Conservation (phyloP, 2,888 invertebrate genomes). For the Epinotia demarniana region DNA sequence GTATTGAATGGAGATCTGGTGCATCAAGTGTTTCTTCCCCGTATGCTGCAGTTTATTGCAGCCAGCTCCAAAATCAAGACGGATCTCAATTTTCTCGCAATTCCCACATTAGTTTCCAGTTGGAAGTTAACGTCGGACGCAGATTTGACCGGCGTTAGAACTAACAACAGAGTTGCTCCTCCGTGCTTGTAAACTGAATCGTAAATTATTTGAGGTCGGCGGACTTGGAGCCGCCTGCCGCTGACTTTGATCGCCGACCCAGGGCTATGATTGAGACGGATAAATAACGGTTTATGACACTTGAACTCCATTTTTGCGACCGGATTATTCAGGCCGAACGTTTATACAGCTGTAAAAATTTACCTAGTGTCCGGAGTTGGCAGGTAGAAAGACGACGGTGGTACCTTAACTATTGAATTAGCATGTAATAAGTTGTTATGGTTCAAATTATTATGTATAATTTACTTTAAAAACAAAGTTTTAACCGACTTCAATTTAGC, state of each 20-base stretch:
- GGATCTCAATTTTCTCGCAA: slow-evolving; percentile 38
- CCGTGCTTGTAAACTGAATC: slow-evolving; percentile 69
- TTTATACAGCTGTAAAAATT: slow-evolving; percentile 36
- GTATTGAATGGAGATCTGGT: not conserved
- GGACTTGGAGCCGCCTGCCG: slow-evolving; percentile 69
- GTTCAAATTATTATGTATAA: not conserved
- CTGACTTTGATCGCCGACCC: slow-evolving; percentile 67
- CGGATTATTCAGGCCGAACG: slow-evolving; percentile 31
- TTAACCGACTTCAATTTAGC: too few species aligned
- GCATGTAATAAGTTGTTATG: slow-evolving; percentile 11
- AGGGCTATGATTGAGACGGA: slow-evolving; percentile 64
- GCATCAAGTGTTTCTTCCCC: not conserved
- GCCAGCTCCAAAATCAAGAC: slow-evolving; percentile 19
- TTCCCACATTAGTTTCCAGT: slow-evolving; percentile 47
- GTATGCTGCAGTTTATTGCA: slow-evolving; percentile 10
- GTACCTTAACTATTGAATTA: slow-evolving; percentile 7
- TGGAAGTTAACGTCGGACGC: slow-evolving; percentile 69
- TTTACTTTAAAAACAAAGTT: too few species aligned
- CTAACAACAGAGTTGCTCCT: slow-evolving; percentile 61
- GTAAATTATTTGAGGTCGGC: slow-evolving; percentile 77
- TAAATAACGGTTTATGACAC: slow-evolving; percentile 50
- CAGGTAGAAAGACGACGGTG: slow-evolving; percentile 30
- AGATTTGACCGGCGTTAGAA: slow-evolving; percentile 69
- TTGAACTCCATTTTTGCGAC: slow-evolving; percentile 40
- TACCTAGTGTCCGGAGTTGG: slow-evolving; percentile 25